Evolutionary conservation across 2,888 invertebrate species (phyloP), one percentile per base, ranked within the genome.

Genomic region (Opisthograptis luteolata): DNA sequence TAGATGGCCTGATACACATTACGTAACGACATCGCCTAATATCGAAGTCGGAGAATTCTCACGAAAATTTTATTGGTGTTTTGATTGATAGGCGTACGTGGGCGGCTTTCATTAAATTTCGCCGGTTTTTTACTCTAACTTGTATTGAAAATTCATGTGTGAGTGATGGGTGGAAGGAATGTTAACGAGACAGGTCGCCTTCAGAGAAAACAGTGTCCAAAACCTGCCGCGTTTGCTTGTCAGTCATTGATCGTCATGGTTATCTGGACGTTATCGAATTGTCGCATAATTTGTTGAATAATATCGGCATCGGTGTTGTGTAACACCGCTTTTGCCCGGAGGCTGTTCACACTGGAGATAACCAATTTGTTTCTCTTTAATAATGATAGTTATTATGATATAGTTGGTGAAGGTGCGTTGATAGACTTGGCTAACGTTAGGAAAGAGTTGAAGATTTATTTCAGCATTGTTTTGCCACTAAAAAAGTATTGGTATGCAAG

Each of bases 221-320:
- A 60, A 60, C 64, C 60, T 57, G 66, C 60, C 55, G 59, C 58
- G 58, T 50, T 49, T 27, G 41, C 55, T 50, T 66, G 66, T 72
- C 68, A 67, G 61, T 69, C 68, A 68, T 55, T 61, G 71, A 70
- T 68, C 70, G 71, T 69, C 70, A 66, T 66, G 52, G 67, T 69
- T 76, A 76, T 73, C 73, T 66, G 55, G 57, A 57, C 52, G 63
- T 72, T 66, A 78, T 73, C 76, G 62, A 71, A 66, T 73, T 73
- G 75, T 75, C 76, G 62, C 70, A 68, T 80, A 79, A 78, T 81
- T 79, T 36, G 74, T 81, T 84, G 66, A 72, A 78, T 83, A 81
- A 81, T 69, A 72, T 65, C 55, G n/a, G n/a, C n/a, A 59, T 28
- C 46, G 58, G 39, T 58, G 65, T 81, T 78, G 63, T 71, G 70